phyloP scores from a whole-genome alignment of 2,113 vertebrate species.

The Cnemophilus loriae region DNA sequence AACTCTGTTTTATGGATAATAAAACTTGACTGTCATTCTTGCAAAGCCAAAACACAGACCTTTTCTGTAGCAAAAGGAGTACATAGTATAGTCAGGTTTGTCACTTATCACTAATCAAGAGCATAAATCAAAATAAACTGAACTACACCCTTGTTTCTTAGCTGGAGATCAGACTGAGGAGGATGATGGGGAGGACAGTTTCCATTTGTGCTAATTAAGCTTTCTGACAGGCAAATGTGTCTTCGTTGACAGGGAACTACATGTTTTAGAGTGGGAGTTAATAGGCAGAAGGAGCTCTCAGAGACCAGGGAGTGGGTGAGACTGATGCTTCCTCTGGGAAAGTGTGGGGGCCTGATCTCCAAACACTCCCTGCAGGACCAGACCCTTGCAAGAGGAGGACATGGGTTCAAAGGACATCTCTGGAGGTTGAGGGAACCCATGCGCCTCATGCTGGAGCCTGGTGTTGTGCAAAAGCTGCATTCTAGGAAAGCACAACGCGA shows the following conservation, averaged over 20 bases:
- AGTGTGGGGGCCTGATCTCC: neutral
- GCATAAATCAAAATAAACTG: neutral
- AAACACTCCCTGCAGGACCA: neutral
- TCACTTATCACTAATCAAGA: neutral
- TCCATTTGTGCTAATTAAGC: slow-evolving; percentile 24
- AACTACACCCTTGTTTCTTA: neutral
- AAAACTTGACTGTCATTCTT: neutral
- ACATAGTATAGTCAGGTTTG: neutral
- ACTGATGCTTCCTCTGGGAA: neutral
- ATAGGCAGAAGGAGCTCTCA: neutral
- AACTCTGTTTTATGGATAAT: neutral
- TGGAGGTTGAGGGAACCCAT: neutral
- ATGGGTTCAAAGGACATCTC: neutral
- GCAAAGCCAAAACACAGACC: neutral
- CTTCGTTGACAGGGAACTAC: neutral
- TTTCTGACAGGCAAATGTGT: slow-evolving; percentile 3
- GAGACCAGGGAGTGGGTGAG: slow-evolving; percentile 30
- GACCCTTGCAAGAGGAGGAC: neutral
- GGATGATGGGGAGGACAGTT: neutral
- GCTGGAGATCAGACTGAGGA: neutral
- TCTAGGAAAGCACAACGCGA: neutral
- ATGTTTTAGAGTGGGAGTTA: slow-evolving; percentile 35
- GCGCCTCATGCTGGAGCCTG: neutral
- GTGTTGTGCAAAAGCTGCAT: neutral
- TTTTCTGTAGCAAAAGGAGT: neutral